A percentile compares a stretch with the other conserved stretches of the same genome.
Evolutionary conservation across 2,888 invertebrate species (phyloP).

Genomic region (Rutpela maculata): DNA sequence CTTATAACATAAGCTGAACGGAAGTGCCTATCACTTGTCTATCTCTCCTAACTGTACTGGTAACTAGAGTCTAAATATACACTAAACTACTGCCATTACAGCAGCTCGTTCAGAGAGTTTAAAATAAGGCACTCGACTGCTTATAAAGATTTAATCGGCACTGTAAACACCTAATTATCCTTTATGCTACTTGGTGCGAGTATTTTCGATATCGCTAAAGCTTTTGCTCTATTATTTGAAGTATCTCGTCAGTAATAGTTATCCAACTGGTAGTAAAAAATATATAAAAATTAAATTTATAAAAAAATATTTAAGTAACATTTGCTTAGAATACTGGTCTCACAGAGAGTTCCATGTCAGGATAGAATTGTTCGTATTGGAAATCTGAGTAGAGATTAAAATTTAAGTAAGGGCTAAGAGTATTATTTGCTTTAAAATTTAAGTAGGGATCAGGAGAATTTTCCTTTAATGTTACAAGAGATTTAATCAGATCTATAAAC

Average conservation of each 20-base stretch:
- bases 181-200: background rate
- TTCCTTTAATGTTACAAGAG: conserved; percentile 59
- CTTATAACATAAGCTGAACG: background rate
- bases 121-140: background rate
- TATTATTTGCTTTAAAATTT: conserved; percentile 66
- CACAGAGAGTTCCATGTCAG: conserved; percentile 69
- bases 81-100: background rate
- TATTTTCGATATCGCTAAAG: background rate
- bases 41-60: background rate
- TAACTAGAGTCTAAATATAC: conserved; percentile 14
- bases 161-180: background rate
- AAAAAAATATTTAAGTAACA: conserved; percentile 12
- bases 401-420: conserved; percentile 63
- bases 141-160: background rate
- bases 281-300: conserved; percentile 15
- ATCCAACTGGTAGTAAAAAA: conserved; percentile 29
- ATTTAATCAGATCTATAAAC: conserved; percentile 77
- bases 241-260: conserved; percentile 23
- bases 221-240: background rate
- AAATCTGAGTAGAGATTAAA: conserved; percentile 69
- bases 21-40: background rate
- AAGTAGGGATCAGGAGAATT: conserved; percentile 62
- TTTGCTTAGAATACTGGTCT: conserved; percentile 64
- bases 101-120: background rate
- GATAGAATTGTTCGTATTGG: conserved; percentile 71